Evolutionary conservation across 2,797 vertebrate species (phyloP).

Genomic region (Hippoglossus hippoglossus): DNA sequence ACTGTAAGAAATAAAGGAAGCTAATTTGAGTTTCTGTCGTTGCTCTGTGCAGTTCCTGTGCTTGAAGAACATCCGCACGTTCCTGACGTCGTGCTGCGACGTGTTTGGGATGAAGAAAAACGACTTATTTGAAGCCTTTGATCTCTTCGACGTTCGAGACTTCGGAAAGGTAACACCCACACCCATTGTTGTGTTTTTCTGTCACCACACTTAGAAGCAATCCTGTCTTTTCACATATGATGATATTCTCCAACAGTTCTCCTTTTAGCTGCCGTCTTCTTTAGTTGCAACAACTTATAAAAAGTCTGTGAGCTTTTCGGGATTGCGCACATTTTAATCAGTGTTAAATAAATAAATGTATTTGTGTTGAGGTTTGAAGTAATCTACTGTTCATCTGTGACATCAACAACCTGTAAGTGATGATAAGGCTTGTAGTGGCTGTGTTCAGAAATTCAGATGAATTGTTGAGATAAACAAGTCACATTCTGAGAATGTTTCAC

Average conservation of each 20-base stretch:
- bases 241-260: not conserved
- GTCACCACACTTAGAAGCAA: not conserved
- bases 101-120: conserved; percentile 93
- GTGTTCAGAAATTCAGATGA: not conserved
- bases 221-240: not conserved
- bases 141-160: conserved; percentile 96
- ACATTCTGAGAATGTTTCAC: not conserved
- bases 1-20: fast-evolving
- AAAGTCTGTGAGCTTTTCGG: no score
- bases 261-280: no score
- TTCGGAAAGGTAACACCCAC: conserved; percentile 91
- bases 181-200: not conserved
- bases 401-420: conserved; percentile 4
- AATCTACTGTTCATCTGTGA: no score
- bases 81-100: conserved; percentile 90
- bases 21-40: not conserved
- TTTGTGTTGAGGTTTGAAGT: not conserved
- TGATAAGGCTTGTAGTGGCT: not conserved
- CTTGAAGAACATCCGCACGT: conserved; percentile 96
- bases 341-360: no score
- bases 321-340: no score
- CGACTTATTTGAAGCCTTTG: conserved; percentile 95
- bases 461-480: not conserved
- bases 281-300: no score
- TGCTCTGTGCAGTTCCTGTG: conserved; percentile 89